Base-by-base conservation (phyloP, 2,888 invertebrate species). In the Hedychridium roseum region DNA sequence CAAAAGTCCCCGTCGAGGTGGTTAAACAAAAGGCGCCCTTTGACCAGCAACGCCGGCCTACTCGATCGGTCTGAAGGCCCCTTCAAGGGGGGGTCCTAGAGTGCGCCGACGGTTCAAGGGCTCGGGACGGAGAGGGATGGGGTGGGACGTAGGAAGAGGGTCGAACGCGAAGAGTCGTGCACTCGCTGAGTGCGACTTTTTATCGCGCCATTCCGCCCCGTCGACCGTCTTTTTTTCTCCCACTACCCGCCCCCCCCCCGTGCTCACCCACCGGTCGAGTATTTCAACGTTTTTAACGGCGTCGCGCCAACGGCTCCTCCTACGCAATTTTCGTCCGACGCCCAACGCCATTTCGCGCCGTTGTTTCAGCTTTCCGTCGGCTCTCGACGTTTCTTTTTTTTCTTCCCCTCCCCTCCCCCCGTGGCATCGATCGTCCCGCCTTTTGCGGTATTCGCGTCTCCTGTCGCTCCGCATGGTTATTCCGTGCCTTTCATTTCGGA, bases 141-240 rank as follows among this genome's bases (percentile, higher is more conserved):
- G 21, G 32, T 35, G 18, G 27, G 34, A 43, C 11, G 28, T 6
- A 18, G 15, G 31, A 35, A 12, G 36, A 9, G 15, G 5, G 21
- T 2, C n/a, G 9, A 3, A 9, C 36, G 5, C 7, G 16, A 34
- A 18, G 16, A 7, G 11, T 14, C 5, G 14, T n/a, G n/a, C n/a
- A n/a, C n/a, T n/a, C n/a, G n/a, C n/a, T n/a, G 32, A 28, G 28
- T 26, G 45, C 41, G 52, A 62, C 47, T 54, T 64, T 62, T 59
- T 62, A 58, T 55, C 53, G 38, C 50, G 38, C 49, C 55, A 48
- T 54, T 52, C 50, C 49, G 51, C 34, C 43, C 39, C 41, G 49
- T 16, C 42, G 48, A 50, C 50, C 39, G 37, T 37, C 27, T 23
- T 49, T 43, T 40, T 16, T 21, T 43, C 44, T 50, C 35, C 41